phyloP scores from a whole-genome alignment of 2,888 invertebrate genomes.

The Parascotia fuliginaria region DNA sequence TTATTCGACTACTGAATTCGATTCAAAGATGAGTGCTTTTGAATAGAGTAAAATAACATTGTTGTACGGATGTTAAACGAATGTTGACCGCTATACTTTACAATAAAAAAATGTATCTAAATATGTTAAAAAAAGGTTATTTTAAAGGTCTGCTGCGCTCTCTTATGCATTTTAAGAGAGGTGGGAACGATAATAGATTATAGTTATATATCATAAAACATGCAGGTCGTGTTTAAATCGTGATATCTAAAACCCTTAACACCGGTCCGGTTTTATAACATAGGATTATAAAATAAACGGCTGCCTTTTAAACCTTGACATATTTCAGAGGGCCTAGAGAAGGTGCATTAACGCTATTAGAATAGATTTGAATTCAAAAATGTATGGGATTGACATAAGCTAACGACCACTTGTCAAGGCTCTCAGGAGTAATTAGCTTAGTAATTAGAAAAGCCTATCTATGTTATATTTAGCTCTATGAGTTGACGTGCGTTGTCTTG shows the following conservation, averaged over 20 bases:
- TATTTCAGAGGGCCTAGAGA: slow-evolving; percentile 11
- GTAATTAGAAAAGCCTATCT: neutral
- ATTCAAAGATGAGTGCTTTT: neutral
- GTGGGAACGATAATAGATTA: no score
- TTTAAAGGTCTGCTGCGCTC: no score
- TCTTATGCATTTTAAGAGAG: no score
- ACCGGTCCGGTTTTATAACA: slow-evolving; percentile 28
- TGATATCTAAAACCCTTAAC: slow-evolving; percentile 9
- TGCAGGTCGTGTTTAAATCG: neutral
- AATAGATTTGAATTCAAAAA: no score
- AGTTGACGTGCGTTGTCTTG: no score
- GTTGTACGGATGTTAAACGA: neutral
- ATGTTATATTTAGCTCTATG: no score
- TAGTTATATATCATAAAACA: no score
- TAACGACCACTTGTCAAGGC: no score
- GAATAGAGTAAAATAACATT: neutral
- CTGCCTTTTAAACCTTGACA: slow-evolving; percentile 18
- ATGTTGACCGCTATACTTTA: neutral
- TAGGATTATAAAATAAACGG: slow-evolving; percentile 35
- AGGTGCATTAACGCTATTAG: no score
- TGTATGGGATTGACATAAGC: no score
- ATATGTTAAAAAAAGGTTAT: neutral
- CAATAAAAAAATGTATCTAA: neutral
- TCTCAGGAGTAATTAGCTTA: slow-evolving; percentile 28
- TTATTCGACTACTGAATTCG: neutral